Evolutionary conservation across 2,113 vertebrate species (phyloP).

Genomic region (Aix galericulata): DNA sequence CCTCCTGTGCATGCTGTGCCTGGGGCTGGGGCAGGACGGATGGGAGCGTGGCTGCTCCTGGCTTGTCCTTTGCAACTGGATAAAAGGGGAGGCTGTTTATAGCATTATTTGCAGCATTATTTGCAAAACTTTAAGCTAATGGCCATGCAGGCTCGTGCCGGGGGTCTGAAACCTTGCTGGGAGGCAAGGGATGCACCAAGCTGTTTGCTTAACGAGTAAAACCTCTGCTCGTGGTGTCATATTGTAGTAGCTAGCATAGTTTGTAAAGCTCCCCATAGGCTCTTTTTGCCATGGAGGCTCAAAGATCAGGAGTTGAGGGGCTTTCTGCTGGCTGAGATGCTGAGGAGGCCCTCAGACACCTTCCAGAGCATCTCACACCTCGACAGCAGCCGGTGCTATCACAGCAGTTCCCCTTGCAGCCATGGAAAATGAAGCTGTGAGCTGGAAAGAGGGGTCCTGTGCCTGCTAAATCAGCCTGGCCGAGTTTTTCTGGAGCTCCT

Average conservation of each 20-base stretch:
- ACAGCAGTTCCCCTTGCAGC: neutral
- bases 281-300: neutral
- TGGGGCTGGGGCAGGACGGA: neutral
- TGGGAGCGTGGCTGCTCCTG: neutral
- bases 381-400: neutral
- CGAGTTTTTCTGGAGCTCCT: neutral
- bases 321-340: neutral
- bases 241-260: neutral
- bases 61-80: neutral
- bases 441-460: neutral
- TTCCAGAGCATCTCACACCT: neutral
- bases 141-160: rapidly evolving
- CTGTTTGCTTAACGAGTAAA: neutral
- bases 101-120: neutral
- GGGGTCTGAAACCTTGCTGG: neutral
- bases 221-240: neutral
- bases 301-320: neutral
- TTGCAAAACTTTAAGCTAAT: neutral
- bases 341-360: neutral
- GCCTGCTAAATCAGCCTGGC: neutral
- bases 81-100: neutral
- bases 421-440: neutral
- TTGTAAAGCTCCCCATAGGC: neutral
- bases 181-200: neutral
- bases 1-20: rapidly evolving